A percentile compares a stretch with the other conserved stretches of the same genome.
Conservation (phyloP, 2,113 vertebrate genomes). For the Pelobates fuscus region DNA sequence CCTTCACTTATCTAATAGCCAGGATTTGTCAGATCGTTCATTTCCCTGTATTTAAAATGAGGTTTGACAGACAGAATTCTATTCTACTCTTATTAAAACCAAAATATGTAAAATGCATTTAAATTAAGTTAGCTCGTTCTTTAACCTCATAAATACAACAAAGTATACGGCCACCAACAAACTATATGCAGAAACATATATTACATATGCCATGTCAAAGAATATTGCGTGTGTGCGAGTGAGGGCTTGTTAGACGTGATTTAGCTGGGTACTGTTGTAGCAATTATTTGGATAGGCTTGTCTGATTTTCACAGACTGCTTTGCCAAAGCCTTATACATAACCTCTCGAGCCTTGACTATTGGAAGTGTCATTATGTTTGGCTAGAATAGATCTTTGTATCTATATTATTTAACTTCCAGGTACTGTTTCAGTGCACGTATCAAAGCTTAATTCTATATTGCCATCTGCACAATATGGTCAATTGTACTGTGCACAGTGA, state of each 20-base stretch:
- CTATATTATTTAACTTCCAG: not conserved
- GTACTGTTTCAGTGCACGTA: not conserved
- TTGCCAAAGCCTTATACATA: not conserved
- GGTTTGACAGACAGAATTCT: slow-evolving; percentile 84
- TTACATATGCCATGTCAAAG: not conserved
- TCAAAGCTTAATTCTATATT: not conserved
- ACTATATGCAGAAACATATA: not conserved
- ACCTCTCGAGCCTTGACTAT: slow-evolving; percentile 9
- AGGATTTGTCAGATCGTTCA: slow-evolving; percentile 85
- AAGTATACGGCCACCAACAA: not conserved
- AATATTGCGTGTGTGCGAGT: not conserved
- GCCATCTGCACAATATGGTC: not conserved
- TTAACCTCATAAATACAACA: not conserved
- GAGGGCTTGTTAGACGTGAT: not conserved
- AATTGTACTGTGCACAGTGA: not conserved
- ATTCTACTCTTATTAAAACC: slow-evolving; percentile 84
- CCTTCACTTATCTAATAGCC: slow-evolving; percentile 83
- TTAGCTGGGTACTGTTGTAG: not conserved
- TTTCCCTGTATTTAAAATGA: slow-evolving; percentile 79
- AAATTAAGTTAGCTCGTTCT: not conserved
- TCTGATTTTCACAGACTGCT: slow-evolving; percentile 16
- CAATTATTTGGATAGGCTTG: slow-evolving; percentile 37
- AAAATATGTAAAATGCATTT: slow-evolving; percentile 81
- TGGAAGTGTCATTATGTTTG: slow-evolving; percentile 11
- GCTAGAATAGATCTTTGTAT: slow-evolving; percentile 4